A percentile compares a stretch with the other conserved stretches of the same genome.
phyloP scores from a whole-genome alignment of 2,797 vertebrate species.

The Microcaecilia unicolor region DNA sequence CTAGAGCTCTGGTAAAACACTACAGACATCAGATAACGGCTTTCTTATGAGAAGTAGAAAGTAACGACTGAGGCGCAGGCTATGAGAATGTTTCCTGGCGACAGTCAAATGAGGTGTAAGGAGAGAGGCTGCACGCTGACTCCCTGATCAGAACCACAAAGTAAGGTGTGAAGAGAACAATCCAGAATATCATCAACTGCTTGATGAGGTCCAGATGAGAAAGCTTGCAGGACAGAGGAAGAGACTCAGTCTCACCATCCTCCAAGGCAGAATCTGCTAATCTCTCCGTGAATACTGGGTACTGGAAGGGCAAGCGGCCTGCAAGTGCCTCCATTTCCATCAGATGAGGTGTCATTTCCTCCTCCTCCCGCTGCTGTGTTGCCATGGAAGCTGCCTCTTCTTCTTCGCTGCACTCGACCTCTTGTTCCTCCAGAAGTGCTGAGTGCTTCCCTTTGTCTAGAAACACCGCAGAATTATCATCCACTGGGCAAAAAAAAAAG shows the following conservation, averaged over 20 bases:
- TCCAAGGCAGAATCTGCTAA: slow-evolving; percentile 48
- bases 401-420: slow-evolving; percentile 1
- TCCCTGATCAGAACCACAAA: too few relatives aligned
- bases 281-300: slow-evolving; percentile 10
- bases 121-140: too few relatives aligned
- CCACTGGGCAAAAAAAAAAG: too few relatives aligned
- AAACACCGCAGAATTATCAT: too few relatives aligned
- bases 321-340: background rate
- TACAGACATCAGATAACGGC: too few relatives aligned
- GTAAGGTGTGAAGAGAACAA: too few relatives aligned
- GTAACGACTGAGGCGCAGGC: too few relatives aligned
- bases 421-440: background rate
- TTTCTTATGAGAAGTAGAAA: too few relatives aligned
- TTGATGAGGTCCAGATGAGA: background rate
- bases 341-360: background rate
- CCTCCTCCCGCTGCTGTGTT: fast-evolving
- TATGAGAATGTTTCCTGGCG: too few relatives aligned
- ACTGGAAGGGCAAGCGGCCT: slow-evolving; percentile 6
- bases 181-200: fast-evolving
- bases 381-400: background rate
- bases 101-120: too few relatives aligned
- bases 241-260: slow-evolving; percentile 52
- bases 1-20: too few relatives aligned
- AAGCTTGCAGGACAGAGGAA: too few relatives aligned
- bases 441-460: background rate